Conservation (phyloP, 2,888 invertebrate genomes). For the Leptinotarsa tumamoca region DNA sequence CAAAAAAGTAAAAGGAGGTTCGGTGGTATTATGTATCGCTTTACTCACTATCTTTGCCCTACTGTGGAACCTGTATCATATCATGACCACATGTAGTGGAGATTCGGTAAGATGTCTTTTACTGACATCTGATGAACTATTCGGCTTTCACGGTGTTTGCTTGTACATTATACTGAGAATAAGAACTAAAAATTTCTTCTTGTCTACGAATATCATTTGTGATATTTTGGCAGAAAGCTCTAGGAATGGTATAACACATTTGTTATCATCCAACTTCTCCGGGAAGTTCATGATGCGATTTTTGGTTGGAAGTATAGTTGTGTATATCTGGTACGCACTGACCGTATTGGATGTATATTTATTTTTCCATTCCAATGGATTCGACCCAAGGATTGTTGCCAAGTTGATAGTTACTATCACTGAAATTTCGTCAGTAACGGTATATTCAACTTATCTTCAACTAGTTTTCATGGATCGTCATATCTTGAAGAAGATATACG, state of each 20-base stretch:
- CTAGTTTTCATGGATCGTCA: neutral
- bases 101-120: neutral
- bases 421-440: neutral
- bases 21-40: neutral
- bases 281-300: neutral
- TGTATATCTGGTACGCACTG: neutral
- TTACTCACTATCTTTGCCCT: neutral
- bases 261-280: neutral
- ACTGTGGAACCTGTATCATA: neutral
- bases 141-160: neutral
- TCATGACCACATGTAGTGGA: neutral
- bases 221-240: neutral
- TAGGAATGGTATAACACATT: neutral
- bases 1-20: neutral
- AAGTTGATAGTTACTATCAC: neutral
- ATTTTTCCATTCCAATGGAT: neutral
- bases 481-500: neutral
- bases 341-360: neutral
- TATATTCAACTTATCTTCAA: neutral
- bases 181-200: neutral
- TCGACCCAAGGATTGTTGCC: neutral
- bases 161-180: neutral
- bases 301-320: neutral
- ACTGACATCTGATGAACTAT: neutral
- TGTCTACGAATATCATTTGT: neutral